Percentiles rank a stretch among this genome's conserved stretches.
These are phyloP conservation scores for Triplophysa siluroides DNA, from an alignment of 2,113 vertebrate genomes.

Conservation along the genomic window DNA sequence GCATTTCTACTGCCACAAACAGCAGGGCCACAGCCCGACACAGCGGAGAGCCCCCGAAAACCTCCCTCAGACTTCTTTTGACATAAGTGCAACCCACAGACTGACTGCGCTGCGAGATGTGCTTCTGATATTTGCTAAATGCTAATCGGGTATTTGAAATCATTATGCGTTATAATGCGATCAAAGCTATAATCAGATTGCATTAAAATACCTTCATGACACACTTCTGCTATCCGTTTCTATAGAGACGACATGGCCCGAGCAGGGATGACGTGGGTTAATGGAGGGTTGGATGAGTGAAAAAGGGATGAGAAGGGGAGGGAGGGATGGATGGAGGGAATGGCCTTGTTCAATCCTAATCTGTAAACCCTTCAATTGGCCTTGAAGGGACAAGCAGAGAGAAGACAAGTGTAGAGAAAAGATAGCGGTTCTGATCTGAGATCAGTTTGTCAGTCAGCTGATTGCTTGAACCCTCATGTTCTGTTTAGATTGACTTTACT, in stretches of 20 bases:
- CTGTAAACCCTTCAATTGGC: slow-evolving; percentile 44
- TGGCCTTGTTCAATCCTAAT: slow-evolving; percentile 56
- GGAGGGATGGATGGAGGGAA: slow-evolving; percentile 21
- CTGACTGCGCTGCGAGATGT: slow-evolving; percentile 60
- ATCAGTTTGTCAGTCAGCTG: neutral
- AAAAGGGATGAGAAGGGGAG: slow-evolving; percentile 29
- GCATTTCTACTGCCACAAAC: slow-evolving; percentile 75
- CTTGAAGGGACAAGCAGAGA: slow-evolving; percentile 28
- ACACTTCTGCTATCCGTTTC: slow-evolving; percentile 64
- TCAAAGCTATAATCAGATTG: slow-evolving; percentile 85
- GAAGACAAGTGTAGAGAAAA: neutral
- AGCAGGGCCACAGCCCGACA: slow-evolving; percentile 64
- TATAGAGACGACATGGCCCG: slow-evolving; percentile 41
- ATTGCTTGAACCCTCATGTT: neutral
- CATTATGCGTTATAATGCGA: slow-evolving; percentile 79
- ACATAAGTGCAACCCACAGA: slow-evolving; percentile 51
- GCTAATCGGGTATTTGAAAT: slow-evolving; percentile 79
- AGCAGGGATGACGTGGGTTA: slow-evolving; percentile 32
- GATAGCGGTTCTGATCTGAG: neutral
- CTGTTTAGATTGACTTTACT: neutral
- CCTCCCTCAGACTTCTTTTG: slow-evolving; percentile 38
- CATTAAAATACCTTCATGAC: slow-evolving; percentile 74
- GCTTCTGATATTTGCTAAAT: slow-evolving; percentile 64
- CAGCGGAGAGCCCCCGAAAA: slow-evolving; percentile 34
- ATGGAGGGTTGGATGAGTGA: slow-evolving; percentile 32